Base-by-base conservation (phyloP, 2,888 invertebrate species). In the Pomacea canaliculata region DNA sequence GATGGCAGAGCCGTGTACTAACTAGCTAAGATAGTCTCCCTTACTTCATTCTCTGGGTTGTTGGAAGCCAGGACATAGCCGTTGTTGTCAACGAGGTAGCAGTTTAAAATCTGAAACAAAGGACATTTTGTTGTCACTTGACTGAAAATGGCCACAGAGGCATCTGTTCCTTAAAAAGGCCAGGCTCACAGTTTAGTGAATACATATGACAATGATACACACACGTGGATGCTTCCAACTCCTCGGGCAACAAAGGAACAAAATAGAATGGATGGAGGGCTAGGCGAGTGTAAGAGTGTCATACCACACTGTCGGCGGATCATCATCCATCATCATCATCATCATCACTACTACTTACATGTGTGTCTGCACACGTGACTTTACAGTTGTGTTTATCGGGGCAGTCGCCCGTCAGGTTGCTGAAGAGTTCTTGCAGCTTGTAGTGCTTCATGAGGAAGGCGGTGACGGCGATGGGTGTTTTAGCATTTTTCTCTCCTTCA, bases 31-130 rank as follows among this genome's bases (percentile, higher is more conserved):
- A 56, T 56, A 56, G 16, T 66, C 18, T 60, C 66, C 81, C 84
- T 83, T 81, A 80, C 89, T 86, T 97, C 96, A 74, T 80, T 81
- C 16, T 74, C 80, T 37, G 71, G 73, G 59, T 74, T 95, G 91
- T 97, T 96, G 0, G 97, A 97, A 63, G 97, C 94, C 73, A 98
- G 95, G 73, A 98, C 95, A 90, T 97, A 98, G 19, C 97, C 98
- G 90, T 96, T 97, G 91, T 97, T 97, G 89, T 98, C 98, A 76
- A 98, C 92, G 60, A 98, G 94, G 89, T 97, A 98, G 90, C 98
- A 98, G 89, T 97, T 80, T 23, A 84, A 76, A 37, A 79, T 71
- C 86, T 83, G 80, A 48, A 81, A 79, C 51, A 67, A n/a, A 76
- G 62, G 73, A 76, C 23, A 27, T 56, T 56, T 16, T 16, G 10